A percentile compares a stretch with the other conserved stretches of the same genome.
Evolutionary conservation across 2,888 invertebrate genomes (phyloP).

Genomic region (Chalcosyrphus nemorum): DNA sequence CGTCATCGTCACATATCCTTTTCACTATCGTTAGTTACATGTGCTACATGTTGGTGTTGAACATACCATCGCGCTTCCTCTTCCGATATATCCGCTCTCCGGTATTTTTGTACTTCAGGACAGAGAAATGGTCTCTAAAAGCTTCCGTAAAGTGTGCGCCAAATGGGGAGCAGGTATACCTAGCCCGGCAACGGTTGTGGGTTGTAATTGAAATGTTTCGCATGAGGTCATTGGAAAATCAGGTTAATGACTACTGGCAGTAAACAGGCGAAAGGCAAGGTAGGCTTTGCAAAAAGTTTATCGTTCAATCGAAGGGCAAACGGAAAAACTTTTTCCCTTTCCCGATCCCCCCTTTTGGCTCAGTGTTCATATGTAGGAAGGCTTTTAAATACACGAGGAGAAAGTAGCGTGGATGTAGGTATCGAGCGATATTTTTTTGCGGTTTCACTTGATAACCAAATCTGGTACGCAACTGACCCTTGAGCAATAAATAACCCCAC

Average conservation of each 20-base stretch:
- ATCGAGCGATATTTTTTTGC: no score
- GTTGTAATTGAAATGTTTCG: slow-evolving; percentile 61
- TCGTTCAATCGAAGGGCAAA: slow-evolving; percentile 31
- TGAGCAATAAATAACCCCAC: neutral
- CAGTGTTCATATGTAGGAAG: neutral
- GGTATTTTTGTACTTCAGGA: slow-evolving; percentile 27
- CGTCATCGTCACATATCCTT: slow-evolving; percentile 36
- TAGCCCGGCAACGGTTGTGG: slow-evolving; percentile 5
- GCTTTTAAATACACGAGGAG: neutral
- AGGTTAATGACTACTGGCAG: slow-evolving; percentile 58
- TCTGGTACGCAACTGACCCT: neutral
- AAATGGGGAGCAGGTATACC: neutral
- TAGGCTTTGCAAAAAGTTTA: slow-evolving; percentile 17
- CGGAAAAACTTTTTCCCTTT: neutral
- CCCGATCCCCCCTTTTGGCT: neutral
- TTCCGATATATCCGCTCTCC: slow-evolving; percentile 51
- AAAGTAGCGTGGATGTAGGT: neutral
- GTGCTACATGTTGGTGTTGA: slow-evolving; percentile 18
- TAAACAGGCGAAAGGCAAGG: slow-evolving; percentile 21
- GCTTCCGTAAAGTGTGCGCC: slow-evolving; percentile 45
- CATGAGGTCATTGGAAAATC: slow-evolving; percentile 63
- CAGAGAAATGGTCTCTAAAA: slow-evolving; percentile 57
- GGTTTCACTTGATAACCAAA: neutral
- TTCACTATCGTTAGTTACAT: slow-evolving; percentile 20
- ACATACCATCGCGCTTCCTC: slow-evolving; percentile 51